A percentile compares a stretch with the other conserved stretches of the same genome.
phyloP scores from a whole-genome alignment of 1,140 invertebrate genomes.

The Heliconius hermathena region DNA sequence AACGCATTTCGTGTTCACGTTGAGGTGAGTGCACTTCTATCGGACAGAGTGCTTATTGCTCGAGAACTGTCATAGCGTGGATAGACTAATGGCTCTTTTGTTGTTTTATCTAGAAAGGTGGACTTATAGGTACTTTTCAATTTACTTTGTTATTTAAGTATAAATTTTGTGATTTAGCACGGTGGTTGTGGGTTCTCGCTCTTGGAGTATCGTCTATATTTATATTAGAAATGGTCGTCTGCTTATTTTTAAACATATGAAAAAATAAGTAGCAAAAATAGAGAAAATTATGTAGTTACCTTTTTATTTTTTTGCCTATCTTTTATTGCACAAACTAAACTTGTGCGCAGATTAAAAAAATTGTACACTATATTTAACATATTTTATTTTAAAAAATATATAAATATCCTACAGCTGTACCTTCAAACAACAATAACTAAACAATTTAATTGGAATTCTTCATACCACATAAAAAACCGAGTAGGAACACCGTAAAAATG shows the following conservation, averaged over 20 bases:
- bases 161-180: neutral
- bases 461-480: neutral
- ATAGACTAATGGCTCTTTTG: constrained; percentile 19
- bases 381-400: too few species aligned
- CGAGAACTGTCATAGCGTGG: constrained; percentile 16
- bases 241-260: too few species aligned
- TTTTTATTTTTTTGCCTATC: too few species aligned
- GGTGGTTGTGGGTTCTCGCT: too few species aligned
- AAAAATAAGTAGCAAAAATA: too few species aligned
- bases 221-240: too few species aligned
- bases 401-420: too few species aligned
- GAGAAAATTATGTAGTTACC: too few species aligned
- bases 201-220: too few species aligned
- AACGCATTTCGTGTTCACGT: constrained; percentile 16
- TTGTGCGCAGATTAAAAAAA: too few species aligned
- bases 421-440: neutral
- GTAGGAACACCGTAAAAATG: neutral
- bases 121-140: neutral
- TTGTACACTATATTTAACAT: too few species aligned
- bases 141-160: neutral
- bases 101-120: neutral
- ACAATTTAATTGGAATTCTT: neutral
- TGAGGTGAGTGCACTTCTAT: constrained; percentile 15
- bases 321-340: too few species aligned
- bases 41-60: constrained; percentile 26